A percentile compares a stretch with the other conserved stretches of the same genome.
Conservation (phyloP, 2,888 invertebrate species). For the Plutella xylostella region DNA sequence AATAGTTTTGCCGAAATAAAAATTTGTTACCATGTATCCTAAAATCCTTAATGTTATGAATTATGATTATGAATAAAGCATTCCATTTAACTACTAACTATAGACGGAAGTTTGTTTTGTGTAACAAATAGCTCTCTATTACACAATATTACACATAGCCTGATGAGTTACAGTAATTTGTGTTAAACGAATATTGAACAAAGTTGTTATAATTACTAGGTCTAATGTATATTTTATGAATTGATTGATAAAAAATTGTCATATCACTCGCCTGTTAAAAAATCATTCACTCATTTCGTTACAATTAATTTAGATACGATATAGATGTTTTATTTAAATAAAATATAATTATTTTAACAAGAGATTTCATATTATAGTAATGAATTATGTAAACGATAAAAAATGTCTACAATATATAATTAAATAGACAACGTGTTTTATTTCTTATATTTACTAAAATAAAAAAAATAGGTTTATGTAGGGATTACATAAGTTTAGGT, state of each 20-base stretch:
- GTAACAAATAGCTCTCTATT: not conserved
- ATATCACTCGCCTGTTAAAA: conserved; percentile 73
- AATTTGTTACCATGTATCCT: conserved; percentile 7
- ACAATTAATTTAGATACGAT: conserved; percentile 32
- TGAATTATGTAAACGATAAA: conserved; percentile 66
- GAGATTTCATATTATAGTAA: conserved; percentile 49
- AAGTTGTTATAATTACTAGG: conserved; percentile 28
- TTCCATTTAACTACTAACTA: not conserved
- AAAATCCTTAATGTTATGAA: not conserved
- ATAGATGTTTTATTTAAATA: conserved; percentile 29
- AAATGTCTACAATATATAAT: conserved; percentile 69
- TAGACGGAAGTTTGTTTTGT: not conserved
- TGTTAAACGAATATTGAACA: conserved; percentile 4
- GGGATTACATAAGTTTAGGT: too few relatives aligned
- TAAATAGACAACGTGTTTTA: conserved; percentile 49
- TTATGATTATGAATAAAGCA: not conserved
- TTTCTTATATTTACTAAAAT: too few relatives aligned
- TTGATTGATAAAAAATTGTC: conserved; percentile 45
- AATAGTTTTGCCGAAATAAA: conserved; percentile 28
- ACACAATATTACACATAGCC: not conserved
- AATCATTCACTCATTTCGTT: conserved; percentile 36
- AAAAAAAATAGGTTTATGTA: too few relatives aligned
- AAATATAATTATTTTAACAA: conserved; percentile 43
- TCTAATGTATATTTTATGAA: conserved; percentile 34
- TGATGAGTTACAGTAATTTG: not conserved